Conservation (phyloP, 2,797 vertebrate species). For the Steatocranus sp. region DNA sequence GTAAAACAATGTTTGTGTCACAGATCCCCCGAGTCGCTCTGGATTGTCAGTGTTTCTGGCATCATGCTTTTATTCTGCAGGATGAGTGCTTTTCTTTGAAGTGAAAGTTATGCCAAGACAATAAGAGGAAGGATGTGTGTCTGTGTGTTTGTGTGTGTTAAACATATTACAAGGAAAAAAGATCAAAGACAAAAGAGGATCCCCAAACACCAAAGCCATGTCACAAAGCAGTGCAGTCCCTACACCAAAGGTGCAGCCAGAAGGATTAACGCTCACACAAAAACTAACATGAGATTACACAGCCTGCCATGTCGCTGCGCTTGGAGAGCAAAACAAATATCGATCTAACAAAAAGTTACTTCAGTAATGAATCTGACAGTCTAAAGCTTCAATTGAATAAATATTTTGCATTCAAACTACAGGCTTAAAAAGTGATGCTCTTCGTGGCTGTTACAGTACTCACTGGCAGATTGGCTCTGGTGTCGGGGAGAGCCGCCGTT, state of each 20-base stretch:
- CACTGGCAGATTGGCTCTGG: constrained; percentile 93
- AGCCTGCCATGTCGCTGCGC: not conserved
- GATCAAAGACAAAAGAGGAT: constrained; percentile 41
- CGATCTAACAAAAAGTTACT: not conserved
- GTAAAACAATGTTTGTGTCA: not conserved
- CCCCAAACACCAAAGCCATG: constrained; percentile 32
- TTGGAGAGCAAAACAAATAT: constrained; percentile 9
- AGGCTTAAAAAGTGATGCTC: not conserved
- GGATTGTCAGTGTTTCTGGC: not conserved
- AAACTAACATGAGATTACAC: constrained; percentile 9
- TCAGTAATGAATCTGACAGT: not conserved
- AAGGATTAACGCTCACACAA: constrained; percentile 3
- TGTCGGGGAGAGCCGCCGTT: constrained; percentile 93
- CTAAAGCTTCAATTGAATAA: not conserved
- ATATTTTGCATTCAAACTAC: not conserved
- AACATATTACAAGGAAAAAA: constrained; percentile 13
- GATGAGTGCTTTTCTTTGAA: constrained; percentile 11
- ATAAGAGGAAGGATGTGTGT: constrained; percentile 1
- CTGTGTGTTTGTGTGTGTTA: not conserved
- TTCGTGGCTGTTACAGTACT: constrained; percentile 63
- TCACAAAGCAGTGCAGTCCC: constrained; percentile 34
- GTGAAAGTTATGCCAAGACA: constrained; percentile 1
- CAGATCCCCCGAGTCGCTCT: not conserved
- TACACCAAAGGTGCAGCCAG: constrained; percentile 17
- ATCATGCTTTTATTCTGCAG: constrained; percentile 13